These are phyloP conservation scores for Scaptomyza graminum DNA, from an alignment of 1,140 invertebrate species.

Conservation along the genomic window DNA sequence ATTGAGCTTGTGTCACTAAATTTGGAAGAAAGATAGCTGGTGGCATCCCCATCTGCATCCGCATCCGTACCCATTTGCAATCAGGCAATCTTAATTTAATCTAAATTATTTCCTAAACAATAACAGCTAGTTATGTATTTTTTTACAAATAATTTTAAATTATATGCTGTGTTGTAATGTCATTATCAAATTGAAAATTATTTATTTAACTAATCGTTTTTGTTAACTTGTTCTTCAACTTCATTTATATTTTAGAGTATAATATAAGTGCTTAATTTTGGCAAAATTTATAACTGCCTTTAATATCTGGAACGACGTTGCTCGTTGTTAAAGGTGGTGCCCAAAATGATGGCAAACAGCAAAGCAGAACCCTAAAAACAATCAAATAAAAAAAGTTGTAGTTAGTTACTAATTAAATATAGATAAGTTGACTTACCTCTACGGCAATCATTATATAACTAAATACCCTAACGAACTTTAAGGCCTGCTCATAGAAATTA, in stretches of 20 bases:
- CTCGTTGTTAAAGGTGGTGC: constrained; percentile 60
- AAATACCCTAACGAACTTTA: constrained; percentile 48
- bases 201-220: background rate
- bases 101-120: too few relatives aligned
- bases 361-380: constrained; percentile 50
- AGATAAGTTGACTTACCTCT: constrained; percentile 46
- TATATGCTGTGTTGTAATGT: background rate
- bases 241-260: constrained; percentile 1
- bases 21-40: too few relatives aligned
- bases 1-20: too few relatives aligned
- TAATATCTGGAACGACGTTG: constrained; percentile 62
- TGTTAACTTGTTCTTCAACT: background rate
- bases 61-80: too few relatives aligned
- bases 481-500: constrained; percentile 19
- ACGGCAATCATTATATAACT: constrained; percentile 58
- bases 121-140: too few relatives aligned
- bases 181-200: background rate
- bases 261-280: background rate
- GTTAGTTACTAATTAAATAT: constrained; percentile 1
- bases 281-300: background rate
- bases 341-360: constrained; percentile 56
- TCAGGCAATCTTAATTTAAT: too few relatives aligned
- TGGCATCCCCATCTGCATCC: too few relatives aligned
- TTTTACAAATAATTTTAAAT: too few relatives aligned
- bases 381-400: background rate